Evolutionary conservation across 2,113 vertebrate species (phyloP).

Genomic region (Larimichthys polyactis): DNA sequence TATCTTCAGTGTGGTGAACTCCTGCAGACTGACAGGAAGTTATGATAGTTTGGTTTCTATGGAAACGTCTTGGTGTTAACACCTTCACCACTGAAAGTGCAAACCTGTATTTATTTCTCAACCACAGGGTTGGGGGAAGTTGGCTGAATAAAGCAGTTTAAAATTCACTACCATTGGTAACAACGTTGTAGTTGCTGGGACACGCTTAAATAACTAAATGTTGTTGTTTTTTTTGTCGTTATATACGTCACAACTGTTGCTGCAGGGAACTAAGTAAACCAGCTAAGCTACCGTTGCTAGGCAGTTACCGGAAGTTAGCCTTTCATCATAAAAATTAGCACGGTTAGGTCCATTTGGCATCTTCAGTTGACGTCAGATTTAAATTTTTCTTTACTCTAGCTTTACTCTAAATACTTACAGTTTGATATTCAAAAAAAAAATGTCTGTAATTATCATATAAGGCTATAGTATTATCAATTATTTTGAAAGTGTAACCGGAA

Average conservation of each 20-base stretch:
- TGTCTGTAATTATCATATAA: not conserved
- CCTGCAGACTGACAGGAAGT: not conserved
- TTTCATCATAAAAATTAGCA: not conserved
- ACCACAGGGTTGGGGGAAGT: not conserved
- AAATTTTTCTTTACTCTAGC: too few relatives aligned
- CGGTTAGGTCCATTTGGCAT: too few relatives aligned
- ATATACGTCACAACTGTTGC: not conserved
- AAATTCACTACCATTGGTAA: too few relatives aligned
- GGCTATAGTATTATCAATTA: not conserved
- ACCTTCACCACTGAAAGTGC: not conserved
- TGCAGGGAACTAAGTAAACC: too few relatives aligned
- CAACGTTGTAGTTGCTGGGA: too few relatives aligned
- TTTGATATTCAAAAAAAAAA: not conserved
- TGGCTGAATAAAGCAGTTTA: too few relatives aligned
- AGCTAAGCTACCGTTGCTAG: too few relatives aligned
- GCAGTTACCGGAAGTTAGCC: not conserved
- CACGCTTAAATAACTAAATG: not conserved
- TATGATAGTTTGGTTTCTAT: not conserved
- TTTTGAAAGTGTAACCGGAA: constrained; percentile 69
- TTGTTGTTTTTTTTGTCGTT: not conserved
- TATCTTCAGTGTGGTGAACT: not conserved
- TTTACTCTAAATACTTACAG: not conserved
- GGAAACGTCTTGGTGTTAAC: not conserved
- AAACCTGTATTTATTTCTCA: not conserved
- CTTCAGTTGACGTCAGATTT: not conserved